Conservation (phyloP, 1,140 invertebrate genomes). For the Nephila pilipes region DNA sequence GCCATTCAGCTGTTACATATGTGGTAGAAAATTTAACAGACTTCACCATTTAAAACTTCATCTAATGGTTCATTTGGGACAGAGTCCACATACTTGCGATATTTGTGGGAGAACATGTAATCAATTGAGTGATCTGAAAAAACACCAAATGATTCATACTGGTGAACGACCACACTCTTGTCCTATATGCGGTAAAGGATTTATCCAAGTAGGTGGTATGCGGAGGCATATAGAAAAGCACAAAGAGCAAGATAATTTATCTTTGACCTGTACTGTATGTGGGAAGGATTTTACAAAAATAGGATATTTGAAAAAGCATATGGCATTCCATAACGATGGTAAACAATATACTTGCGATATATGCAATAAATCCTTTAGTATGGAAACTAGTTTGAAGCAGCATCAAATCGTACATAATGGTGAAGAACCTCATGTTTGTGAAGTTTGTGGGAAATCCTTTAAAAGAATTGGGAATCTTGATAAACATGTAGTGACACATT, state of each 20-base stretch:
- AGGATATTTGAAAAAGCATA: slow-evolving; percentile 84
- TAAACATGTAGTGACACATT: slow-evolving; percentile 88
- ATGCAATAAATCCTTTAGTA: slow-evolving; percentile 78
- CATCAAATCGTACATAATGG: slow-evolving; percentile 89
- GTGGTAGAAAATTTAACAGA: slow-evolving; percentile 72
- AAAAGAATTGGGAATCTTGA: slow-evolving; percentile 64
- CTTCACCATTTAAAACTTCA: slow-evolving; percentile 75
- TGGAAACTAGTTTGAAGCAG: slow-evolving; percentile 88
- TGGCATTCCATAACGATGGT: slow-evolving; percentile 90
- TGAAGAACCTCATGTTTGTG: slow-evolving; percentile 88
- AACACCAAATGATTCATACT: slow-evolving; percentile 80
- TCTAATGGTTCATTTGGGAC: slow-evolving; percentile 73
- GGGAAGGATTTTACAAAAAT: slow-evolving; percentile 83
- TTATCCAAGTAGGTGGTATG: slow-evolving; percentile 72
- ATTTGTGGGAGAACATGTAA: slow-evolving; percentile 73
- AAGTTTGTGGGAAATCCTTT: slow-evolving; percentile 85
- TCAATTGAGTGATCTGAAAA: slow-evolving; percentile 71
- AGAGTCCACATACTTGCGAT: slow-evolving; percentile 69
- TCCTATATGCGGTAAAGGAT: slow-evolving; percentile 70
- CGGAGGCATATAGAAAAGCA: slow-evolving; percentile 69
- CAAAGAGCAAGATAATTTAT: slow-evolving; percentile 47
- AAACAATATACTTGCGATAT: slow-evolving; percentile 84
- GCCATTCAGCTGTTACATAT: slow-evolving; percentile 72
- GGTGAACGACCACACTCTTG: slow-evolving; percentile 77
- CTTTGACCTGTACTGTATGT: slow-evolving; percentile 84